Evolutionary conservation across 2,113 vertebrate species (phyloP), one percentile per base, ranked within the genome.

Genomic region (Corythornis cristatus): DNA sequence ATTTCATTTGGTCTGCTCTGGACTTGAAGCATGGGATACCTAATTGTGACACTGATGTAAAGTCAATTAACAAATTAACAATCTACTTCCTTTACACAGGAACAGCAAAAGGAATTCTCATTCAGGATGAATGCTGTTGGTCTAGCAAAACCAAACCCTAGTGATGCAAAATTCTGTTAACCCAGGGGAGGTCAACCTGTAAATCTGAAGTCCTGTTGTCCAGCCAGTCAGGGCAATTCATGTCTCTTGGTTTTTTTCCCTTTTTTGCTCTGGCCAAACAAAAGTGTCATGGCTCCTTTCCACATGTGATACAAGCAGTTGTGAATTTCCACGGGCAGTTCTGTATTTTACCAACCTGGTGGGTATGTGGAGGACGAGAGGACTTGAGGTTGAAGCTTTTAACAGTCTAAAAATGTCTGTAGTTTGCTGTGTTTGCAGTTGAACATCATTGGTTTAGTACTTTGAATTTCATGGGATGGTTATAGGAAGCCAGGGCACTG

Each of bases 221-320:
- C 9, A 14, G 1, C 2, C 15, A 37, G 12, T 11, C 57, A 53
- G 19, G 51, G 43, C 9, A 83, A 22, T 3, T 19, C 0, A 0
- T 0, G 0, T 28, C 4, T 4, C 28, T 19, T 53, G 7, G 25
- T 29, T 8, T 7, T 66, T 83, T 17, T 77, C 8, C 14, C 14
- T 23, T 31, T 31, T 77, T 71, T 42, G 13, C 26, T 87, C 9
- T 71, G 42, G 3, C 5, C 11, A 19, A 26, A 26, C 0, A 26
- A 3, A 74, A 23, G 7, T 11, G 8, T 31, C 3, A 2, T 18
- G 50, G 6, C 28, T 71, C 29, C 29, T 22, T 43, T 8, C 6
- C 12, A 6, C 9, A 31, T 0, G 0, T 31, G 28, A 8, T 5
- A 1, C 33, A 22, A 40, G 11, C 3, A 15, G 11, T 5, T 1